phyloP scores from a whole-genome alignment of 53 echinoderm and acorn worm genomes.

The Zoroaster sp. region DNA sequence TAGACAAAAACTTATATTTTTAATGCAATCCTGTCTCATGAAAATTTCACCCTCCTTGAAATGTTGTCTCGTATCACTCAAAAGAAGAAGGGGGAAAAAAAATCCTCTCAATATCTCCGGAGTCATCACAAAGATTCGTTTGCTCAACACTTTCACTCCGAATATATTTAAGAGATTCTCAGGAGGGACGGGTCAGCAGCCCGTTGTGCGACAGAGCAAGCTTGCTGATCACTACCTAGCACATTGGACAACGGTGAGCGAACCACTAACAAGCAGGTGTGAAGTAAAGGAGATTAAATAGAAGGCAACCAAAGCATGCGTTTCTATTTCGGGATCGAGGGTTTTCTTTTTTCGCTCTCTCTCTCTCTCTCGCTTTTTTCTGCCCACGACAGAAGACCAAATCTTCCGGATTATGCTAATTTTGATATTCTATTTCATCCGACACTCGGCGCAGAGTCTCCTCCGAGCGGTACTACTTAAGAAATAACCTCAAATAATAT shows the following conservation, averaged over 20 bases:
- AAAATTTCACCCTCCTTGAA: not conserved
- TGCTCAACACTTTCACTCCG: not conserved
- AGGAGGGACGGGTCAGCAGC: not conserved
- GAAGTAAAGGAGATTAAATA: not conserved
- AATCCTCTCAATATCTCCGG: not conserved
- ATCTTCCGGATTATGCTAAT: not conserved
- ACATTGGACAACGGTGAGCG: not conserved
- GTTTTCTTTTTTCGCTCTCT: not conserved
- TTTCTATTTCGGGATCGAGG: not conserved
- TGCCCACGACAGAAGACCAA: not conserved
- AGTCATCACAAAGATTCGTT: not conserved
- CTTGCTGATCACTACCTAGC: not conserved
- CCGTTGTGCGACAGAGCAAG: too few species aligned
- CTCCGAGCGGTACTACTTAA: too few species aligned
- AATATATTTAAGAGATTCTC: not conserved
- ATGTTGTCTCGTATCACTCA: not conserved
- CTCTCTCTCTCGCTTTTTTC: not conserved
- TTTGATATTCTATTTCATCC: not conserved
- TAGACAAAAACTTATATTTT: too few species aligned
- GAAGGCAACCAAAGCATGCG: not conserved
- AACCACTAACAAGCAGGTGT: conserved; percentile 25
- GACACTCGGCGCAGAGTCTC: not conserved
- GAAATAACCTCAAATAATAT: not conserved
- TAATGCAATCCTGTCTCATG: too few species aligned
- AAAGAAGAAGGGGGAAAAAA: not conserved